phyloP scores from a whole-genome alignment of 1,140 invertebrate genomes.

The Drosophila kepulauana region DNA sequence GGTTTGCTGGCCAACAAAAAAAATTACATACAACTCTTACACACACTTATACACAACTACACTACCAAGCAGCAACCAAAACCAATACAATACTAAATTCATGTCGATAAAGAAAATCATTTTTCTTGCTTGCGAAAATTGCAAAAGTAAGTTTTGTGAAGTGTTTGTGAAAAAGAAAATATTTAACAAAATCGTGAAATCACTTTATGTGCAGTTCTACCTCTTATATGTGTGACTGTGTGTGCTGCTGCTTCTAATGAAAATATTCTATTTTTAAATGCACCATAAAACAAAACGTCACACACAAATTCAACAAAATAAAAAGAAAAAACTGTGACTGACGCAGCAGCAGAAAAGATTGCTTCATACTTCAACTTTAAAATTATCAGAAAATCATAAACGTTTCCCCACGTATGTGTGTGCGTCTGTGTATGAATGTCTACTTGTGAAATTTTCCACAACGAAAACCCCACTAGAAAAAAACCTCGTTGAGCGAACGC shows the following conservation, averaged over 20 bases:
- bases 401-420: constrained; percentile 24
- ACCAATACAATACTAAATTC: constrained; percentile 27
- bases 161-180: constrained; percentile 22
- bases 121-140: constrained; percentile 30
- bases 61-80: constrained; percentile 46
- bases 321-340: constrained; percentile 17
- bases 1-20: constrained; percentile 66
- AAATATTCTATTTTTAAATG: constrained; percentile 80
- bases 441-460: constrained; percentile 82
- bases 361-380: constrained; percentile 80
- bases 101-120: constrained; percentile 37
- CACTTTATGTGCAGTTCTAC: constrained; percentile 28
- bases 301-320: constrained; percentile 17
- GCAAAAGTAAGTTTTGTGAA: constrained; percentile 29
- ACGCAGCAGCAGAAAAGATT: constrained; percentile 36
- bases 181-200: constrained; percentile 64
- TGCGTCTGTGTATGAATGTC: constrained; percentile 36
- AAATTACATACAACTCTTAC: constrained; percentile 37
- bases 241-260: constrained; percentile 57
- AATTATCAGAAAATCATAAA: constrained; percentile 71
- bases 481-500: constrained; percentile 50
- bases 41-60: constrained; percentile 24
- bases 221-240: constrained; percentile 23
- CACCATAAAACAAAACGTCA: constrained; percentile 53
- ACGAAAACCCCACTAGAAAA: constrained; percentile 62